Evolutionary conservation across 2,888 invertebrate species (phyloP), one percentile per base, ranked within the genome.

Genomic region (Limnephilus lunatus): DNA sequence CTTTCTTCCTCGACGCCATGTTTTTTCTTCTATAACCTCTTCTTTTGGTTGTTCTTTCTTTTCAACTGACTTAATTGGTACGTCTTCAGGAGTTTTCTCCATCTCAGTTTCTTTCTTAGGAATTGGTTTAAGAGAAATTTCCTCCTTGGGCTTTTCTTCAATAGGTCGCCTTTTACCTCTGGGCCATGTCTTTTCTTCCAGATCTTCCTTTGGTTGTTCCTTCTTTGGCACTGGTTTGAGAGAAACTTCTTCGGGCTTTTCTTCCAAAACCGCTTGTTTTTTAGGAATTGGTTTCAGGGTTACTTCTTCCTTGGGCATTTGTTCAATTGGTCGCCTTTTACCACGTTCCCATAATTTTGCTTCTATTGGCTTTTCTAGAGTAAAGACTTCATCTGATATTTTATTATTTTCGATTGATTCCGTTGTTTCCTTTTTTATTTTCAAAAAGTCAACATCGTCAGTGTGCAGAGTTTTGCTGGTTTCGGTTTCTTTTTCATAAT

Each of bases 281-380:
- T 95, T 95, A 94, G 95, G 94, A 90, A 95, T 93, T 32, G 96
- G 95, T 94, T 96, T 96, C 0, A 96, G 94, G 4, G 94, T 94
- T 0, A 95, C 94, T 94, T 96, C 95, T 94, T 96, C 95, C 91
- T 94, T 94, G 90, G 95, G 94, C 92, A 94, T 94, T 93, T 95
- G 94, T 91, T 95, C 94, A 48, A 95, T 91, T 90, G 94, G 94
- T 85, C 94, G 94, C 93, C 92, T 94, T 94, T 94, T 94, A 81
- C 94, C 94, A 92, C 94, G 94, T 83, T 94, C 95, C 94, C 94
- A 94, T 39, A 92, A 92, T 7, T 92, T 91, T 81, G 94, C 94
- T 89, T 95, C 94, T 12, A 94, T 94, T 91, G 94, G 85, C 12
- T 39, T 94, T 30, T 94, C 93, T 87, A 95, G 95, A 68, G 95